phyloP scores from a whole-genome alignment of 2,113 vertebrate genomes.

The Recurvirostra avosetta region DNA sequence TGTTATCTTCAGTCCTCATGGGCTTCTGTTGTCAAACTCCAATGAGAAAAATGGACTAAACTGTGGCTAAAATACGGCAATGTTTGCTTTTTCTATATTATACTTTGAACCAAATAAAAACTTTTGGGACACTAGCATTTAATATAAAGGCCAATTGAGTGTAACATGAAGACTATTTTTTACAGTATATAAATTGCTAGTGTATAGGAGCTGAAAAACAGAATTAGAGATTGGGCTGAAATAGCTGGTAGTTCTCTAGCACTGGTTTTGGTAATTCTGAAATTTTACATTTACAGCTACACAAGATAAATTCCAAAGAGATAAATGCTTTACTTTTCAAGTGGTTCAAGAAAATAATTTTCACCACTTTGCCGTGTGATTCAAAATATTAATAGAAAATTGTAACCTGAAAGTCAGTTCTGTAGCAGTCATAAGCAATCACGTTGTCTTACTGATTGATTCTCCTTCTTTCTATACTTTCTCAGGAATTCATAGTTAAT shows the following conservation, averaged over 20 bases:
- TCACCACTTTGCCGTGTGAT: not conserved
- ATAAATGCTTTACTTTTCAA: slow-evolving; percentile 12
- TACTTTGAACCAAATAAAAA: not conserved
- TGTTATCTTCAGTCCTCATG: not conserved
- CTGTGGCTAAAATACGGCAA: not conserved
- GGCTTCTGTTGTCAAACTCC: not conserved
- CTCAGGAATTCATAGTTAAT: not conserved
- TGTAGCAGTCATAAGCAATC: not conserved
- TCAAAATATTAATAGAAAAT: slow-evolving; percentile 1
- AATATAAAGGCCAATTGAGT: not conserved
- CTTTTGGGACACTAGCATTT: not conserved
- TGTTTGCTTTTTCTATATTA: not conserved
- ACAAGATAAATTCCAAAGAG: not conserved
- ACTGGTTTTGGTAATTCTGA: not conserved
- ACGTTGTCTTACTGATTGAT: not conserved
- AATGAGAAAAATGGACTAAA: not conserved
- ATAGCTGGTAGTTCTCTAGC: not conserved
- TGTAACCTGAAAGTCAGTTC: not conserved
- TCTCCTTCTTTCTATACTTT: not conserved
- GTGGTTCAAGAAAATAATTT: not conserved
- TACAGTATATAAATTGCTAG: not conserved
- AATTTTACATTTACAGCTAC: not conserved
- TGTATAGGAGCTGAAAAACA: not conserved
- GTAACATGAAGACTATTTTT: not conserved
- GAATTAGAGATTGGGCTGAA: not conserved